Conservation (phyloP, 2,888 invertebrate genomes). For the Ethmia dodecea region DNA sequence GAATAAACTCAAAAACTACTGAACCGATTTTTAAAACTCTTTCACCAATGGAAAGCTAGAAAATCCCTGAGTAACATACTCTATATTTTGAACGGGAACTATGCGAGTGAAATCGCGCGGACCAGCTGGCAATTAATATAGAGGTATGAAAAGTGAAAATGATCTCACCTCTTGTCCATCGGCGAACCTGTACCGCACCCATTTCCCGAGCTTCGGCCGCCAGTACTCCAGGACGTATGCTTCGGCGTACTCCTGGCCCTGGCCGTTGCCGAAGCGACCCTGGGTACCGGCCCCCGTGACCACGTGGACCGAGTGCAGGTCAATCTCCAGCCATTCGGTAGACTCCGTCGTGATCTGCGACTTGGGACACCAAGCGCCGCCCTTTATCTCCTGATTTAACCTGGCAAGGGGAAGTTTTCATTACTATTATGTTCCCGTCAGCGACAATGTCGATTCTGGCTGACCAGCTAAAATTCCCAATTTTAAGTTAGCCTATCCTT, state of each 20-base stretch:
- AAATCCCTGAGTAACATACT: too few relatives aligned
- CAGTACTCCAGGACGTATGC: conserved; percentile 90
- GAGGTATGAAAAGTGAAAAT: not conserved
- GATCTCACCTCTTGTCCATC: conserved; percentile 86
- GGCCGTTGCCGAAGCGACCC: conserved; percentile 94
- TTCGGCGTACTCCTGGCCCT: conserved; percentile 92
- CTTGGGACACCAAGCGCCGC: conserved; percentile 96
- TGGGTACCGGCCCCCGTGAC: conserved; percentile 90
- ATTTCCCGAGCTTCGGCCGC: conserved; percentile 87
- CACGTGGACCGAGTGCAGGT: conserved; percentile 87
- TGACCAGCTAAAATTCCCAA: too few relatives aligned
- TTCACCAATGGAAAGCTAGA: too few relatives aligned
- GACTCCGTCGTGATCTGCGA: conserved; percentile 86
- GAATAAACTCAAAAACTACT: too few relatives aligned
- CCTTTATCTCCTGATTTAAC: conserved; percentile 87
- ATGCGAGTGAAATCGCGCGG: too few relatives aligned
- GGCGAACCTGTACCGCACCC: conserved; percentile 87
- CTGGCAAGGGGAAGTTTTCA: conserved; percentile 60
- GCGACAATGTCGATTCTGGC: too few relatives aligned
- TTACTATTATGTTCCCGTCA: too few relatives aligned
- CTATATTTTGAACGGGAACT: too few relatives aligned
- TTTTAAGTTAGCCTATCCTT: too few relatives aligned
- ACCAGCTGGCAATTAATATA: too few relatives aligned
- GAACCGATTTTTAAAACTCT: too few relatives aligned
- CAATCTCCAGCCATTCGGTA: conserved; percentile 88